Base-by-base conservation (phyloP, 2,797 vertebrate genomes). In the Pempheris klunzingeri region DNA sequence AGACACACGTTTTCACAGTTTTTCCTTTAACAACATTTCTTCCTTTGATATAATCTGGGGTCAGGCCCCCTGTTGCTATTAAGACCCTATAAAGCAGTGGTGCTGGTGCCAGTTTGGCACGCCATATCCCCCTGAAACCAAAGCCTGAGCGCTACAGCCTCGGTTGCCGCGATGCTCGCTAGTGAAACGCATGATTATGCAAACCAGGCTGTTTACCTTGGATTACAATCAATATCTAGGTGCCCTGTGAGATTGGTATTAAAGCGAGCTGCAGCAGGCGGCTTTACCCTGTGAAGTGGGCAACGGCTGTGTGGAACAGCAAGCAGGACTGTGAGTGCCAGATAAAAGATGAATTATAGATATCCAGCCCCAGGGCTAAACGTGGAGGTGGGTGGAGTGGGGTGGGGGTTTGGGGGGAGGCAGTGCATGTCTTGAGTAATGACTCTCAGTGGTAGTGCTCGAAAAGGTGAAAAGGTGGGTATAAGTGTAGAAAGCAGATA, bases 331-430 rank as follows among this genome's bases (percentile, higher is more conserved):
- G 91, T 64, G 77, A 87, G 90, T 84, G 88, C 93, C 94, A 96
- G 95, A 96, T 91, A 93, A 96, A 90, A 91, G 92, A 93, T 94
- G 93, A 94, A 94, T 94, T 93, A 93, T 93, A 93, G 91, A 93
- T 95, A 85, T 81, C 78, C 77, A 68, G 87, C 92, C 92, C 71
- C 77, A 62, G 87, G 92, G 92, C 82, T 84, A 77, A 92, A 89
- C 63, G 80, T 84, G 79, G 86, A 86, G 84, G 84, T 82, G 80
- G 81, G 76, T 83, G 78, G 62, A 71, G 68, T 18, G 74, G n/a
- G 24, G 64, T 44, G 68, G 53, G 60, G 73, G 18, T 66, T 18
- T 3, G 30, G 24, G 17, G 22, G 62, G 64, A 74, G 55, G 75
- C 76, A 54, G 60, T 18, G 58, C 73, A 70, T 30, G 65, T 85